Conservation (phyloP, 2,888 invertebrate species). For the Cheilosia variabilis region DNA sequence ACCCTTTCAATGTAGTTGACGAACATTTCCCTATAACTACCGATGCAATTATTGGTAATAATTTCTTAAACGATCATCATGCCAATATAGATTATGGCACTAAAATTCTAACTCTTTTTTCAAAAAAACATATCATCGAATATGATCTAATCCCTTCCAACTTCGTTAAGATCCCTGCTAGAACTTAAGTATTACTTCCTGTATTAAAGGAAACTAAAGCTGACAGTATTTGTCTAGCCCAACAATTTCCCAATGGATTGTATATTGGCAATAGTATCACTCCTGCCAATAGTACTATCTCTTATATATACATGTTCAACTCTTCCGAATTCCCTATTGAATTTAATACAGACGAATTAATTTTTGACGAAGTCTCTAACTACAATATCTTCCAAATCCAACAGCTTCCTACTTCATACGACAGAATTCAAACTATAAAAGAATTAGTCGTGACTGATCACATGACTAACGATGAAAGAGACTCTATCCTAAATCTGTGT, state of each 20-base stretch:
- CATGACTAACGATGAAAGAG: not conserved
- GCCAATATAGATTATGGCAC: not conserved
- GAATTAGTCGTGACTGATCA: constrained; percentile 12
- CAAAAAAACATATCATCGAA: too few species aligned
- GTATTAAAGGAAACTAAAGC: not conserved
- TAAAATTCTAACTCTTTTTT: not conserved
- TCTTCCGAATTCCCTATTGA: too few species aligned
- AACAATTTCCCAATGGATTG: too few species aligned
- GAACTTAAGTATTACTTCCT: too few species aligned
- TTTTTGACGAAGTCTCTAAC: not conserved
- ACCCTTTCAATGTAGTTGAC: not conserved
- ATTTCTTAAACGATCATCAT: not conserved
- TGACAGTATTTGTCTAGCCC: not conserved
- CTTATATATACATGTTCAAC: too few species aligned
- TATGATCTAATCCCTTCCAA: not conserved
- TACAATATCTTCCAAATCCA: too few species aligned
- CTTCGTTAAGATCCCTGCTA: not conserved
- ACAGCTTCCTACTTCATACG: too few species aligned
- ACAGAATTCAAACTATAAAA: too few species aligned
- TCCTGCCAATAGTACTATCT: too few species aligned
- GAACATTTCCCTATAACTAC: not conserved
- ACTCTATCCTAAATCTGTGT: not conserved
- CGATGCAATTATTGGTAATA: not conserved
- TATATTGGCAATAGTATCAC: too few species aligned
- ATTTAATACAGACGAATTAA: too few species aligned